phyloP scores from a whole-genome alignment of 2,888 invertebrate species.

The Monopis laevigella region DNA sequence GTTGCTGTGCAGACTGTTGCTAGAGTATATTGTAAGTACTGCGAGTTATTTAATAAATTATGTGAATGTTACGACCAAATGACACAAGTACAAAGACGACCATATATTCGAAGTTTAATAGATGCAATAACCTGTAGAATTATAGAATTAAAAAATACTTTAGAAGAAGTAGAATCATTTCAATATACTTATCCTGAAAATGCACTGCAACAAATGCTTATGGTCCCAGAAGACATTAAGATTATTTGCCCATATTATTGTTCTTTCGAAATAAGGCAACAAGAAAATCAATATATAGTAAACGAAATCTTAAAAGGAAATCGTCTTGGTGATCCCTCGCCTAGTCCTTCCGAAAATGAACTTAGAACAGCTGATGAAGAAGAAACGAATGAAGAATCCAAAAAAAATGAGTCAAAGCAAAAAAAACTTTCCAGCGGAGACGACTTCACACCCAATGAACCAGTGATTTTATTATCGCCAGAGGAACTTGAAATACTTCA shows the following conservation, averaged over 20 bases:
- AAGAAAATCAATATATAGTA: slow-evolving; percentile 54
- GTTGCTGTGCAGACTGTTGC: slow-evolving; percentile 58
- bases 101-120: slow-evolving; percentile 63
- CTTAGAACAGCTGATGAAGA: slow-evolving; percentile 34
- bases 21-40: slow-evolving; percentile 60
- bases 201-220: slow-evolving; percentile 72
- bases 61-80: slow-evolving; percentile 71
- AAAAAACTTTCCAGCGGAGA: slow-evolving; percentile 36
- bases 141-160: slow-evolving; percentile 64
- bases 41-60: slow-evolving; percentile 62
- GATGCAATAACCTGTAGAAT: slow-evolving; percentile 68
- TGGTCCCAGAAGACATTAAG: slow-evolving; percentile 73
- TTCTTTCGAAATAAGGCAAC: slow-evolving; percentile 59
- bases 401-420: slow-evolving; percentile 33
- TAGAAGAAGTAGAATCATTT: slow-evolving; percentile 65
- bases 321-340: slow-evolving; percentile 42
- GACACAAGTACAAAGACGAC: slow-evolving; percentile 68
- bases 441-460: slow-evolving; percentile 29
- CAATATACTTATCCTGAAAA: slow-evolving; percentile 80
- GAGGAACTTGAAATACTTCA: slow-evolving; percentile 33
- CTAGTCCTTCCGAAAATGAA: slow-evolving; percentile 41
- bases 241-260: slow-evolving; percentile 72
- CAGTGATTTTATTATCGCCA: slow-evolving; percentile 30
- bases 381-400: slow-evolving; percentile 26
- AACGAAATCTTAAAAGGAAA: slow-evolving; percentile 52